Percentiles rank a stretch among this genome's conserved stretches.
These are phyloP conservation scores for Argentina silus DNA, from an alignment of 2,797 vertebrate species.

Conservation along the genomic window DNA sequence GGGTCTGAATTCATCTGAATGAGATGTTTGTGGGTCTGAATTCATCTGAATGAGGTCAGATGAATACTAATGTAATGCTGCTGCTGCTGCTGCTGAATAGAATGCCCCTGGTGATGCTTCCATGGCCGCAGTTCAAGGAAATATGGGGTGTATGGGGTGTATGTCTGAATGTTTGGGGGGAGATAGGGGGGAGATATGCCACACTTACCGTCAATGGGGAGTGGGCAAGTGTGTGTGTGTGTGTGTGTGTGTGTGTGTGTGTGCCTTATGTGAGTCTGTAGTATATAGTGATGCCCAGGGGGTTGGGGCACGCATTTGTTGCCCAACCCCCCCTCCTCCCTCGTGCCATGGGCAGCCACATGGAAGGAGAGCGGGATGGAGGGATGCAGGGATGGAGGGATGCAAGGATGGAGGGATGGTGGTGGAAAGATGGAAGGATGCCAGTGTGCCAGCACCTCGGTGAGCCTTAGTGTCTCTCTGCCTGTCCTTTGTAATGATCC, in stretches of 20 bases:
- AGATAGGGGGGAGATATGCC: conserved; percentile 12
- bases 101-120: neutral
- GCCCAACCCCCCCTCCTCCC: neutral
- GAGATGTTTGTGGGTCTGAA: neutral
- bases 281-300: too few relatives aligned
- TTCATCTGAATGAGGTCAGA: conserved; percentile 1
- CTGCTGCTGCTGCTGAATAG: neutral
- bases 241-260: neutral
- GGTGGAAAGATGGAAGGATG: neutral
- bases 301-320: neutral
- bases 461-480: neutral
- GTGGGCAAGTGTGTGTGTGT: neutral
- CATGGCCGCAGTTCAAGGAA: neutral
- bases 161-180: neutral
- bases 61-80: neutral
- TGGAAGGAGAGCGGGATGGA: neutral
- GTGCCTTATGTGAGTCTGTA: neutral
- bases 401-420: neutral
- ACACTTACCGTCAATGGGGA: conserved; percentile 5
- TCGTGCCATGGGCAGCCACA: neutral
- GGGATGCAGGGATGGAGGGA: neutral
- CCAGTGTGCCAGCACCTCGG: neutral
- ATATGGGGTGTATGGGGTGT: neutral
- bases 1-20: neutral
- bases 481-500: neutral